These are phyloP conservation scores for Jacana jacana DNA, from an alignment of 2,113 vertebrate species.

Conservation along the genomic window DNA sequence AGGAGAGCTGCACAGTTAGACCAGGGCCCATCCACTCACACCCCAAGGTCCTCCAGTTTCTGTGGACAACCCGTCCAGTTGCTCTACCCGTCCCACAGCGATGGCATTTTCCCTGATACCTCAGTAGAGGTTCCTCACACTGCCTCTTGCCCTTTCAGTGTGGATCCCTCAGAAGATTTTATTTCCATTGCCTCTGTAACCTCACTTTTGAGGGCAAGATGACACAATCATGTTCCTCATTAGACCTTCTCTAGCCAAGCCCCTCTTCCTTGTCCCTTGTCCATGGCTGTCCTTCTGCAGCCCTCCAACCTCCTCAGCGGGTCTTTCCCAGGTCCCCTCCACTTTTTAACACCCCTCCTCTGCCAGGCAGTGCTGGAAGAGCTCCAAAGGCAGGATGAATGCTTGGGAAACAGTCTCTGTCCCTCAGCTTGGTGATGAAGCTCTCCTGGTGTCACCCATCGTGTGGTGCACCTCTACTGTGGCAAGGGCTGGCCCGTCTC, in stretches of 20 bases:
- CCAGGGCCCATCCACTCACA: not conserved
- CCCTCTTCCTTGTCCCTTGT: not conserved
- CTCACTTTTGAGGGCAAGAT: not conserved
- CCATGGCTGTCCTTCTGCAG: not conserved
- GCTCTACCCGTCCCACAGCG: not conserved
- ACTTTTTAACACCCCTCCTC: not conserved
- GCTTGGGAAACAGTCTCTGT: not conserved
- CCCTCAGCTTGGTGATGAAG: not conserved
- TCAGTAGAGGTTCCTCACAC: not conserved
- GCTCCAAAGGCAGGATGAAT: not conserved
- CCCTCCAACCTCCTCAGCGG: not conserved
- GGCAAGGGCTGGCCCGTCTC: not conserved
- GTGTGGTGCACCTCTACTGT: not conserved
- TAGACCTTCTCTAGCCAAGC: not conserved
- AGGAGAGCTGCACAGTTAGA: not conserved
- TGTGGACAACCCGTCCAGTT: not conserved
- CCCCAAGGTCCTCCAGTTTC: not conserved
- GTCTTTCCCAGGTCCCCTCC: not conserved
- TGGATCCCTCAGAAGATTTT: not conserved
- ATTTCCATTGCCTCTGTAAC: not conserved
- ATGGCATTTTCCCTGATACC: not conserved
- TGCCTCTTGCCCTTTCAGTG: not conserved
- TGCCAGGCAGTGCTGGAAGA: not conserved
- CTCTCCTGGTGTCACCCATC: not conserved
- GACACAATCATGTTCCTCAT: not conserved